Evolutionary conservation across 1,140 invertebrate genomes (phyloP).

Genomic region (Pachypeltis micranthus): DNA sequence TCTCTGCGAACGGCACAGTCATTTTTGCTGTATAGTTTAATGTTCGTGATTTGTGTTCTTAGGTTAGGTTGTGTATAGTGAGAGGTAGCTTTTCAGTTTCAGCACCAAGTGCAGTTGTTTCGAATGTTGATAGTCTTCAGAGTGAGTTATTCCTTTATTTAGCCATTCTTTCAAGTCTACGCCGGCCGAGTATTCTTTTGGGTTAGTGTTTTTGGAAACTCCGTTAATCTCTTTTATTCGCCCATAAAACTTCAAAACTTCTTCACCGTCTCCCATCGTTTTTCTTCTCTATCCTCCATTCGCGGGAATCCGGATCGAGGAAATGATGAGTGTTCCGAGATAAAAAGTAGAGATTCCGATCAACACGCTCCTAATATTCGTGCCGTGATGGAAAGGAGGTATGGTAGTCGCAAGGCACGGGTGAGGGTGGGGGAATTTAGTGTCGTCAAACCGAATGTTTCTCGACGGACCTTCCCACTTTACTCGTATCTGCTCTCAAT

Average conservation of each 20-base stretch:
- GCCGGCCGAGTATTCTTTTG: too few species aligned
- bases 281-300: background rate
- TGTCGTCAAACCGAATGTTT: background rate
- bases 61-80: too few species aligned
- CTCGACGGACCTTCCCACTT: background rate
- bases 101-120: too few species aligned
- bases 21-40: too few species aligned
- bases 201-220: background rate
- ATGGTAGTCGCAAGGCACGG: too few species aligned
- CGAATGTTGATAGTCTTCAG: too few species aligned
- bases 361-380: slow-evolving; percentile 1
- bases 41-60: too few species aligned
- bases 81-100: too few species aligned
- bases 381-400: too few species aligned
- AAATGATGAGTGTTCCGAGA: slow-evolving; percentile 1
- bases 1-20: too few species aligned
- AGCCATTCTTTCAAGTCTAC: too few species aligned
- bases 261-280: background rate
- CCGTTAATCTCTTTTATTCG: slow-evolving; percentile 4
- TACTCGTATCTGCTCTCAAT: background rate
- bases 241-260: background rate
- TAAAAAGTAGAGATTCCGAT: background rate
- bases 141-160: too few species aligned
- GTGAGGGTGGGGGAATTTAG: background rate
- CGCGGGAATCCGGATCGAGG: background rate